A percentile compares a stretch with the other conserved stretches of the same genome.
phyloP scores from a whole-genome alignment of 2,888 invertebrate genomes.

The Plebejus argus region DNA sequence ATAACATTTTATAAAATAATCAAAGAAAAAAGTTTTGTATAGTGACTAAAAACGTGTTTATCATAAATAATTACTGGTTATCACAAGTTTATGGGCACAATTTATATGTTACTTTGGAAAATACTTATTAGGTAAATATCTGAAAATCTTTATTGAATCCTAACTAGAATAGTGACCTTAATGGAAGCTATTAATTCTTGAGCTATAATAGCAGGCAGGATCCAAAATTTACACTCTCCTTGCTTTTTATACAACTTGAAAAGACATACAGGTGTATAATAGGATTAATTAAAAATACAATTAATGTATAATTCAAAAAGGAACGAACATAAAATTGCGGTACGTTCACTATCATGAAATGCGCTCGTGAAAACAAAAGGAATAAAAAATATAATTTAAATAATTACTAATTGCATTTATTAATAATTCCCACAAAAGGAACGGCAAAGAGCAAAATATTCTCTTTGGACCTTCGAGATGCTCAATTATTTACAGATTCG shows the following conservation, averaged over 20 bases:
- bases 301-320: not conserved
- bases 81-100: no score
- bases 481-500: constrained; percentile 5
- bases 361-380: not conserved
- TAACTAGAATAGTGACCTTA: no score
- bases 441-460: not conserved
- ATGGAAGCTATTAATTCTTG: no score
- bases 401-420: constrained; percentile 14
- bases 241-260: not conserved
- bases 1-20: not conserved
- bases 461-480: constrained; percentile 8
- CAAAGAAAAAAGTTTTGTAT: not conserved
- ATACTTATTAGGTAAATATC: no score
- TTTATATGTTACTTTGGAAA: no score
- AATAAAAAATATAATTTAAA: not conserved
- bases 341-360: not conserved
- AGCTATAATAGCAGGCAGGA: not conserved
- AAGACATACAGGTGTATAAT: not conserved
- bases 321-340: not conserved
- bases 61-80: not conserved
- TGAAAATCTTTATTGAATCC: no score
- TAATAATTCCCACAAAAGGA: constrained; percentile 19
- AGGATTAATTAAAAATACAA: constrained; percentile 6
- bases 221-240: not conserved
- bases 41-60: not conserved